Conservation (phyloP, 2,888 invertebrate species). For the Cryptosula pallasiana region DNA sequence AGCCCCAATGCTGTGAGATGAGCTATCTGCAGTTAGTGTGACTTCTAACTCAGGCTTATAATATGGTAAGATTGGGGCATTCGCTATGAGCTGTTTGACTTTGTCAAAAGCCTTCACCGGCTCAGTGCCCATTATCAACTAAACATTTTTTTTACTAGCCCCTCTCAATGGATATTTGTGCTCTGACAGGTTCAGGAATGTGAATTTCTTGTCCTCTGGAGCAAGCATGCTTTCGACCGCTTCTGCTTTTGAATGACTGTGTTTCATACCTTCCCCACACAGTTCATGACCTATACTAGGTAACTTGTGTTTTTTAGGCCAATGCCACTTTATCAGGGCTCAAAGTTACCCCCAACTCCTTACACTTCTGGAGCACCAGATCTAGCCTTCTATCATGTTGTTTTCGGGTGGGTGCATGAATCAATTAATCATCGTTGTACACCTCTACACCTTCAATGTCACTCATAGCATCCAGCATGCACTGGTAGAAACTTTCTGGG, state of each 20-base stretch:
- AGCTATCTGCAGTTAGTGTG: no score
- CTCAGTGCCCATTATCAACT: no score
- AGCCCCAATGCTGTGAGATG: no score
- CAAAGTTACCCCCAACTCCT: neutral
- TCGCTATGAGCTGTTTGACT: no score
- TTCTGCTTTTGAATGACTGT: neutral
- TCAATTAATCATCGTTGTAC: neutral
- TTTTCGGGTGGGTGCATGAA: neutral
- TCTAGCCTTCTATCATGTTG: neutral
- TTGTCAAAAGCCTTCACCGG: no score
- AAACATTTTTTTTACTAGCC: no score
- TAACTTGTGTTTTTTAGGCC: neutral
- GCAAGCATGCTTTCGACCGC: neutral
- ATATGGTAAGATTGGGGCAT: no score
- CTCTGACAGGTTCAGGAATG: no score
- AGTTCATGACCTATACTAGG: neutral
- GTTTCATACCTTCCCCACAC: neutral
- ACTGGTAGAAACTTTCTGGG: neutral
- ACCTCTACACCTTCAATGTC: neutral
- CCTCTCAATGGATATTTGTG: no score
- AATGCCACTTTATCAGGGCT: neutral
- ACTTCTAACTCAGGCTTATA: no score
- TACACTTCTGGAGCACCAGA: neutral
- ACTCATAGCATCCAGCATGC: neutral
- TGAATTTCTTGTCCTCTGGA: no score